Base-by-base conservation (phyloP, 2,888 invertebrate species). In the Epirrita christyi region DNA sequence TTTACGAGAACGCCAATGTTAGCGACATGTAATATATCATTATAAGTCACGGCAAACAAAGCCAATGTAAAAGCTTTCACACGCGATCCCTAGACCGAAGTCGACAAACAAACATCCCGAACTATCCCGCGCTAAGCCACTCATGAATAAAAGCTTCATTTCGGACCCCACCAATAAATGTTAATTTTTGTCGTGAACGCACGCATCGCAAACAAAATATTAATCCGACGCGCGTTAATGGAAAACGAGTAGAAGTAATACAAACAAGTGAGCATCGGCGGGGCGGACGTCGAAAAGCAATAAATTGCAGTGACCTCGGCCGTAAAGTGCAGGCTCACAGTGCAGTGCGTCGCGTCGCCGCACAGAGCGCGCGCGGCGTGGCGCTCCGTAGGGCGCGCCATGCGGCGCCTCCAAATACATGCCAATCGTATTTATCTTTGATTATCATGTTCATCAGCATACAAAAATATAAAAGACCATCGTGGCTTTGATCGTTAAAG, bases 91-190 rank as follows among this genome's bases (percentile, higher is more conserved):
- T 76, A 82, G 85, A 75, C 78, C 79, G 80, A 77, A 85, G 83
- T 84, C 80, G 80, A 80, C 74, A 88, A 89, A 89, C 90, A 90
- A 88, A 88, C 87, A 85, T 75, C 75, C 80, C 83, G 80, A 87
- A 88, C 88, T 90, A 88, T 88, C 85, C 85, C 81, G 81, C 79
- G 81, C 75, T 89, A 88, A 88, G 89, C 86, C 83, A 85, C 88
- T 89, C 89, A 89, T 90, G 90, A 90, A 90, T 90, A 90, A 88
- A 88, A 87, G 85, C 86, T 85, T 85, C 82, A 84, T 83, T 84
- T 83, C 79, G 81, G 85, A 86, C 89, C 90, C 88, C 83, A 85
- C 81, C 86, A 81, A 90, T 90, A 90, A 91, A 92, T 90, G 91
- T 88, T 89, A 91, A 91, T 90, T 92, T 88, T 88, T 81, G 86